Evolutionary conservation across 2,113 vertebrate genomes (phyloP), one percentile per base, ranked within the genome.

Genomic region (Acrocephalus kingi): DNA sequence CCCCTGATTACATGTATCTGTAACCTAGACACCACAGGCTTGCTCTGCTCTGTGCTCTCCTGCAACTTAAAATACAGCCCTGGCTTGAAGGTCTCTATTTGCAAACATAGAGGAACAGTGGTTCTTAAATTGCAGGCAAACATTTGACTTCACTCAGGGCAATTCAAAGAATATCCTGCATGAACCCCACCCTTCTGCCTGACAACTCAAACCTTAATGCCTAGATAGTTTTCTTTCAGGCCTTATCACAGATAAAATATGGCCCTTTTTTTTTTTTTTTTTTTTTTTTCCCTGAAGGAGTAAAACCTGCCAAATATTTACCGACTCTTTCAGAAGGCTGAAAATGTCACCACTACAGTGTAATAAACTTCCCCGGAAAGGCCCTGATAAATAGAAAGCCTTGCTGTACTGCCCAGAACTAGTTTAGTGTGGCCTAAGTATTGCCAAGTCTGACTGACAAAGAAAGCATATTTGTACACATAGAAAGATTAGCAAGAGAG

Each of bases 261-360:
- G 79, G 39, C 13, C 58, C 3, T 56, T 79, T 73, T 72, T 90
- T 43, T 91, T 43, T 88, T 76, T 51, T 62, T 56, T 79, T 73
- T 72, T 90, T 43, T 91, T 43, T 88, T 76, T 51, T 62, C 16
- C 8, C 41, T 68, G 52, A 92, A 94, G 87, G 73, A 95, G 83
- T 39, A 89, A 95, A 89, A 95, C 87, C 84, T 74, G 90, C 95
- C 98, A 98, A 98, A 98, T 97, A 98, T 98, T 98, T 97, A 98
- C 97, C 92, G 91, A 75, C 72, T 87, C 59, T 88, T 64, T 77
- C 77, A 97, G 95, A 95, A 93, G 92, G 91, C 84, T 76, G 68
- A 68, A 87, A 86, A 96, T 92, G 90, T 96, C 73, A 92, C 89
- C 91, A 93, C 49, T 87, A 48, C 73, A 80, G 77, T 54, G 76